Evolutionary conservation across 2,113 vertebrate genomes (phyloP).

Genomic region (Indicator indicator): DNA sequence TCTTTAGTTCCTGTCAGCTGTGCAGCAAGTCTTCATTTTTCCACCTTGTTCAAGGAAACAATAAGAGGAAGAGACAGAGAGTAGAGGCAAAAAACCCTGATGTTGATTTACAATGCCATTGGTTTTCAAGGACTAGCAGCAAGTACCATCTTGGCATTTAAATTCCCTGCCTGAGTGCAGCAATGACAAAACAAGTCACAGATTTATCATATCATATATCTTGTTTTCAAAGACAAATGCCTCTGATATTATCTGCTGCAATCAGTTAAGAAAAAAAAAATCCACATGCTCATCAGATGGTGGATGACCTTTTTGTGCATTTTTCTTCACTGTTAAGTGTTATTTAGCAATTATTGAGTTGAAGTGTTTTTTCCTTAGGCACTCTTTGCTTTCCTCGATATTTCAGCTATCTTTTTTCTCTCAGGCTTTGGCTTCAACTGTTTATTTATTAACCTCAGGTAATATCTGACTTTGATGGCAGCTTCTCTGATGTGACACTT

Average conservation of each 20-base stretch:
- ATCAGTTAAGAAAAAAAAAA: neutral
- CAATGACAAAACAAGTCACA: neutral
- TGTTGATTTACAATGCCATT: neutral
- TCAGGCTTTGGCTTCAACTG: neutral
- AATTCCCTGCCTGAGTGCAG: neutral
- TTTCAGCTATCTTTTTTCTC: neutral
- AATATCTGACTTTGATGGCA: neutral
- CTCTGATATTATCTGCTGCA: neutral
- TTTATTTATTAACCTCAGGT: neutral
- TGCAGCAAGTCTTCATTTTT: neutral
- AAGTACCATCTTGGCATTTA: neutral
- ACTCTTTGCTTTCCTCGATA: neutral
- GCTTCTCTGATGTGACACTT: neutral
- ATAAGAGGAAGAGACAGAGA: neutral
- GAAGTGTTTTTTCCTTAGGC: neutral
- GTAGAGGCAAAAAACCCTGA: neutral
- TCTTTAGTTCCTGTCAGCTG: neutral
- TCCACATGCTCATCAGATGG: neutral
- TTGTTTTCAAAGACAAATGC: neutral
- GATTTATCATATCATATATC: neutral
- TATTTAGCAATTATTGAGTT: neutral
- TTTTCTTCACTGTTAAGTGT: neutral
- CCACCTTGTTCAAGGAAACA: neutral
- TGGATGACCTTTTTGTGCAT: neutral
- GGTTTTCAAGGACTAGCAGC: neutral